Base-by-base conservation (phyloP, 2,888 invertebrate species). In the Microctonus brassicae region DNA sequence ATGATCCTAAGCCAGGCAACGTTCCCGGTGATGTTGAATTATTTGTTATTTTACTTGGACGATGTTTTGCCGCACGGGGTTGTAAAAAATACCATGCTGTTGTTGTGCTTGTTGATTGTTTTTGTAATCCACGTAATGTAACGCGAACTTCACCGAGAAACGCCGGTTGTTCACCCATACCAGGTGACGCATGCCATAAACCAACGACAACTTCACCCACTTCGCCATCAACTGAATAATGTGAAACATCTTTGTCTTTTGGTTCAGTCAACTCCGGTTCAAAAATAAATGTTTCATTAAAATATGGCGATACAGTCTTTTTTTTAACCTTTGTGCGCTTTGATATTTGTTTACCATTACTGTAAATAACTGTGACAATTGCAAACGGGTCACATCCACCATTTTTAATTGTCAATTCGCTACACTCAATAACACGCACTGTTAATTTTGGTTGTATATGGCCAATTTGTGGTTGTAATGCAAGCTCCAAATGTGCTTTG, bases 381-480 rank as follows among this genome's bases (percentile, higher is more conserved):
- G 95, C 95, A 88, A 94, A 97, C 13, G 97, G 96, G 89, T 97
- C 97, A 89, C 97, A 97, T 81, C 94, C 93, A 80, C 96, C 95
- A 88, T 95, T 95, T 87, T 95, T 95, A 78, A 96, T 93, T 75
- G 96, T 94, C 86, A 97, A 90, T 88, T 97, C 96, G 77, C 93
- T 92, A 88, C 96, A 97, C 88, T 96, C 96, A 78, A 94, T 90
- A 73, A 97, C 93, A 78, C 88, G 88, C 77, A 90, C 88, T 77
- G 86, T 87, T 77, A 90, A 83, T 78, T 88, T 87, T 67, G 85
- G 82, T 77, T 85, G 84, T 76, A 79, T 77, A 83, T 88, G 82
- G 73, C 83, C 85, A 70, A 90, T 89, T 86, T 91, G 89, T 24
- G 84, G 81, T 73, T 85, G 85, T 34, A 86, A 74, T 29, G 83